Evolutionary conservation across 2,113 vertebrate genomes (phyloP), one percentile per base, ranked within the genome.

Genomic region (Melanocharis versteri): DNA sequence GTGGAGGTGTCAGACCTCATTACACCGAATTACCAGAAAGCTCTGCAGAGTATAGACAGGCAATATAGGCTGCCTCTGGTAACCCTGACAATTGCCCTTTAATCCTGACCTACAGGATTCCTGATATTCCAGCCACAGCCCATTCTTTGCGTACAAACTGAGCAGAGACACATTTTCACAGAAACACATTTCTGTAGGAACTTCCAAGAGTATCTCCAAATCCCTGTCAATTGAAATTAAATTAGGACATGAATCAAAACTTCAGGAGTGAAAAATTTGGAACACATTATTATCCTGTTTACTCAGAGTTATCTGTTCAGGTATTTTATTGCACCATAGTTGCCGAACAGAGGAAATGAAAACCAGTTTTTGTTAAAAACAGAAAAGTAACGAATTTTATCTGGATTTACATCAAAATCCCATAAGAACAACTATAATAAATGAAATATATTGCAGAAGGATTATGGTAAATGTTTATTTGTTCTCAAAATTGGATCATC

Each of bases 61-160:
- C 80, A 84, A 37, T 37, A 61, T 33, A 19, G 31, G 75, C 91
- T 96, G 97, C 92, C 93, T 94, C 79, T 57, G 87, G 87, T 71
- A 92, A 92, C 73, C 89, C 94, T 96, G 95, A 94, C 73, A 93
- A 87, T 79, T 94, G 95, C 90, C 95, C 93, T 96, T 96, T 93
- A 94, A 77, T 90, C 82, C 93, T 97, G 95, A 97, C 95, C 92
- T 97, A 57, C 81, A 65, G 78, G 83, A 97, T 97, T 97, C 96
- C 92, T 96, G 82, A 89, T 97, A 88, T 93, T 97, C 94, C 94
- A 94, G 88, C 90, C 94, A 60, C 33, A 56, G 69, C 47, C 84
- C 60, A n/a, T 90, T 94, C 82, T 95, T 82, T 89, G 66, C 35
- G 2, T 45, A 57, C 94, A 95, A 48, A 89, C 81, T 65, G 51